A percentile compares a stretch with the other conserved stretches of the same genome.
phyloP scores from a whole-genome alignment of 2,113 vertebrate genomes.

The Petroica traversi region DNA sequence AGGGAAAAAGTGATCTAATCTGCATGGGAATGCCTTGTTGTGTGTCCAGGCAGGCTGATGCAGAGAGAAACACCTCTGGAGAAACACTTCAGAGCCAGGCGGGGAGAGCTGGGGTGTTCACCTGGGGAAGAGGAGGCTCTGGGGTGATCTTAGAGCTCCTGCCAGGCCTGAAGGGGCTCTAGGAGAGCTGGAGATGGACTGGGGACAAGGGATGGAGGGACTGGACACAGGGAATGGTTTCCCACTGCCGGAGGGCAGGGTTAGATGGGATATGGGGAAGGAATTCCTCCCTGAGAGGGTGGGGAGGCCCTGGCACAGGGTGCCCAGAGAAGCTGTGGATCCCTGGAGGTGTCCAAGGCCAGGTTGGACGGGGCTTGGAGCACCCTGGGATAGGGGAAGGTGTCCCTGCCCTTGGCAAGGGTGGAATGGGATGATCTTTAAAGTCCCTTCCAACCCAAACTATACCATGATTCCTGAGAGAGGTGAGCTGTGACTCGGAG shows the following conservation, averaged over 20 bases:
- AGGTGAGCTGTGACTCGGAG: background rate
- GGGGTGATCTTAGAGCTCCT: background rate
- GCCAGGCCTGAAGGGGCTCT: background rate
- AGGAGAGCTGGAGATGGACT: background rate
- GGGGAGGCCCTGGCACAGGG: fast-evolving
- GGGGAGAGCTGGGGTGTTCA: background rate
- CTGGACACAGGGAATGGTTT: background rate
- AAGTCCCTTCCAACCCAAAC: background rate
- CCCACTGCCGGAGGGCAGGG: background rate
- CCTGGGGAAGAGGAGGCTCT: background rate
- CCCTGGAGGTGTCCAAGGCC: background rate
- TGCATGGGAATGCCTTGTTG: background rate
- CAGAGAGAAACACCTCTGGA: background rate
- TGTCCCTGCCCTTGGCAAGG: background rate
- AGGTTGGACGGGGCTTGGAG: fast-evolving
- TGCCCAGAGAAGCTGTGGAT: background rate
- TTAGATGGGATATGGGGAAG: fast-evolving
- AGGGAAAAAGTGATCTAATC: background rate
- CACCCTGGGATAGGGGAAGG: fast-evolving
- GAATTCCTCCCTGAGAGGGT: fast-evolving
- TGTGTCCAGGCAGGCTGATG: fast-evolving
- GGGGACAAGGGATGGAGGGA: fast-evolving
- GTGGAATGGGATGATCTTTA: fast-evolving
- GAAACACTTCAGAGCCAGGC: too few relatives aligned
- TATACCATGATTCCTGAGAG: background rate